phyloP scores from a whole-genome alignment of 2,113 vertebrate species.

The Eonycteris spelaea region DNA sequence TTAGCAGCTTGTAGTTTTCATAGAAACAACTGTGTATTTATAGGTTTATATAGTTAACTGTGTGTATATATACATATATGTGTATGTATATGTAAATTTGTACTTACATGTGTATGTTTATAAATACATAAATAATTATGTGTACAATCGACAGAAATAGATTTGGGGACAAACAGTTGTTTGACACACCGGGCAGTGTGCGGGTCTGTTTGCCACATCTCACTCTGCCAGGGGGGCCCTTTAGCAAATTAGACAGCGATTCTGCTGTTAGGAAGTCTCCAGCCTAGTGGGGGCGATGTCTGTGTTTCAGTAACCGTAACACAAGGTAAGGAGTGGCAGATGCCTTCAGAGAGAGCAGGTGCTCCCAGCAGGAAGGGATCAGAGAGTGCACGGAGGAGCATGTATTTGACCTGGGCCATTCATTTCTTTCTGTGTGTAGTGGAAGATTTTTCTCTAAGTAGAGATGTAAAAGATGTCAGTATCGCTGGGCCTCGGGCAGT shows the following conservation, averaged over 20 bases:
- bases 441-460: neutral
- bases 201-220: neutral
- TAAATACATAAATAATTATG: neutral
- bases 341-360: neutral
- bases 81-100: neutral
- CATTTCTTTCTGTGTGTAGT: neutral
- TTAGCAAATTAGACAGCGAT: neutral
- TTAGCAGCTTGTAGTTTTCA: neutral
- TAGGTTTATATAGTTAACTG: neutral
- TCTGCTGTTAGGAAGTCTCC: neutral
- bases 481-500: neutral
- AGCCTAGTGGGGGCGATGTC: neutral
- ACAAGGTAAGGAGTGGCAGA: neutral
- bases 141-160: neutral
- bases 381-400: neutral
- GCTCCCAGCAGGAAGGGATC: neutral
- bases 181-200: neutral
- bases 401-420: neutral
- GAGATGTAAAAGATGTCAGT: neutral
- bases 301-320: neutral
- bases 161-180: neutral
- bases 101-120: neutral
- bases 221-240: neutral
- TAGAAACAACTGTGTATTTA: neutral
- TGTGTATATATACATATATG: accelerated